Evolutionary conservation across 2,113 vertebrate species (phyloP).

Genomic region (Piprites chloris): DNA sequence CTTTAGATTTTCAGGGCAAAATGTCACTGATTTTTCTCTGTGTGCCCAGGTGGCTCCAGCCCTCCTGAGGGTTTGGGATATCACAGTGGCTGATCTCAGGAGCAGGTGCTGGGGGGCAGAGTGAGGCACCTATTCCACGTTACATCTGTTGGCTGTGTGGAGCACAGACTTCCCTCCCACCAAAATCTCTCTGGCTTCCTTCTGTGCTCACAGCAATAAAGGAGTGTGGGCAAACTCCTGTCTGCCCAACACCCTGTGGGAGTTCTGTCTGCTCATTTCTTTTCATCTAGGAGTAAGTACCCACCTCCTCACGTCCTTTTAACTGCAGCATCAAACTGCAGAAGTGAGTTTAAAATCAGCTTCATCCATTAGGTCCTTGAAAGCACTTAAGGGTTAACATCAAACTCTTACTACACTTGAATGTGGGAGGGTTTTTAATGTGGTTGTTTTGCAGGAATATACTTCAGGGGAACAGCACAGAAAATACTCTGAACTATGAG

Average conservation of each 20-base stretch:
- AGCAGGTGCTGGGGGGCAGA: not conserved
- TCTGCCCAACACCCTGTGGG: accelerated
- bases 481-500: constrained; percentile 39
- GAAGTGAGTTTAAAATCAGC: not conserved
- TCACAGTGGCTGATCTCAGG: too few species aligned
- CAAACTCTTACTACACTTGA: not conserved
- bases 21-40: accelerated
- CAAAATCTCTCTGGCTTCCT: not conserved
- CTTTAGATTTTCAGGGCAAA: not conserved
- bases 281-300: accelerated
- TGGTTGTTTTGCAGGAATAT: not conserved
- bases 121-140: accelerated
- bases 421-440: not conserved
- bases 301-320: accelerated
- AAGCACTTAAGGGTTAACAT: not conserved
- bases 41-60: not conserved
- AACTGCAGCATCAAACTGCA: not conserved
- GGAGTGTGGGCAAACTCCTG: accelerated
- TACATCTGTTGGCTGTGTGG: not conserved
- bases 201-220: not conserved
- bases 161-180: not conserved
- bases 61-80: not conserved
- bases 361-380: not conserved
- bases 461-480: not conserved
- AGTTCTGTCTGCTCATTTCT: not conserved